Conservation (phyloP, 2,797 vertebrate genomes). For the Threskiornis aethiopicus region DNA sequence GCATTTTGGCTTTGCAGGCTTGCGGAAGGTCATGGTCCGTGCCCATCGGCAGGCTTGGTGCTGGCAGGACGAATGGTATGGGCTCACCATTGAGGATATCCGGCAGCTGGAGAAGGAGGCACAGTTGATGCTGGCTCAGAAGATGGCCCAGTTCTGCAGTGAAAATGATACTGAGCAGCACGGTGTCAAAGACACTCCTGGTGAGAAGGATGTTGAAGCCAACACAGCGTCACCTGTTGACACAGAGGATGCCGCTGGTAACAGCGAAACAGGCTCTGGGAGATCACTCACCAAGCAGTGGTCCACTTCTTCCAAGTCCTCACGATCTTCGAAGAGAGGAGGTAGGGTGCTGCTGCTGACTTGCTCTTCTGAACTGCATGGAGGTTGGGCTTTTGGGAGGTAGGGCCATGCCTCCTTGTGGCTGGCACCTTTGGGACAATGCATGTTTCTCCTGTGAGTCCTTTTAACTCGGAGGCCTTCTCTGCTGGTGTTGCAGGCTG, state of each 20-base stretch:
- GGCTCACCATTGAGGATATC: constrained; percentile 96
- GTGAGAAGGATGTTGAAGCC: constrained; percentile 74
- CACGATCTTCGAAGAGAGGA: constrained; percentile 93
- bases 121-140: constrained; percentile 92
- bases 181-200: constrained; percentile 64
- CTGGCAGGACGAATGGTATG: constrained; percentile 98
- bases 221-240: constrained; percentile 74
- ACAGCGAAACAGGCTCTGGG: constrained; percentile 77
- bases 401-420: not conserved
- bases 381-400: not conserved
- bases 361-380: not conserved
- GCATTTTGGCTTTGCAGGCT: constrained; percentile 71
- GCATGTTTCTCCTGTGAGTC: not conserved
- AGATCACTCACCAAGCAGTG: constrained; percentile 94
- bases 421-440: not conserved
- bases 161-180: constrained; percentile 82
- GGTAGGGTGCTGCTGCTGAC: constrained; percentile 73
- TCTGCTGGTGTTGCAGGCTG: not conserved
- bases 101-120: constrained; percentile 93
- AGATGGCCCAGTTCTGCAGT: constrained; percentile 92
- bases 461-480: not conserved
- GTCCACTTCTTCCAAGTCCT: constrained; percentile 95
- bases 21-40: constrained; percentile 96
- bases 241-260: constrained; percentile 69
- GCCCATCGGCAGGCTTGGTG: constrained; percentile 98